Percentiles rank a stretch among this genome's conserved stretches.
Evolutionary conservation across 2,797 vertebrate species (phyloP).

Genomic region (Melanotaenia trifasciata): DNA sequence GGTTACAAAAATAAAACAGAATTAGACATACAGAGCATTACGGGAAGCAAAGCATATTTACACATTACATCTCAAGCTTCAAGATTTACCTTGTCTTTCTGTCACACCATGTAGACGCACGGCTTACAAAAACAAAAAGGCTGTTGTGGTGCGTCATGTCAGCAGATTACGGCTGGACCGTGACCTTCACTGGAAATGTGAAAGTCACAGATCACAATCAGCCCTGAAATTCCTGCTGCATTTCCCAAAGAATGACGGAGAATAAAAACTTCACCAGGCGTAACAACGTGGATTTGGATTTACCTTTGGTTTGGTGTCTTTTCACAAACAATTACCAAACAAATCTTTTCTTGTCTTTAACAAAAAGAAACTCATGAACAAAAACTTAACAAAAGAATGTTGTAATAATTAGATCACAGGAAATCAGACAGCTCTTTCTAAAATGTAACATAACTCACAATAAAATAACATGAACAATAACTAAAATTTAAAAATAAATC

Average conservation of each 20-base stretch:
- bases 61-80: constrained; percentile 39
- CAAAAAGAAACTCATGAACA: too few species aligned
- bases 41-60: constrained; percentile 67
- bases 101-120: constrained; percentile 13
- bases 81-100: constrained; percentile 24
- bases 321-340: neutral
- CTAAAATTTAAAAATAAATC: constrained; percentile 35
- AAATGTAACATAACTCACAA: constrained; percentile 34
- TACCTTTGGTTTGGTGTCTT: neutral
- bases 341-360: neutral
- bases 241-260: neutral
- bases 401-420: constrained; percentile 13
- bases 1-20: constrained; percentile 63
- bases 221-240: too few species aligned
- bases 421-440: constrained; percentile 16
- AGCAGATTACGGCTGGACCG: neutral
- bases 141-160: too few species aligned
- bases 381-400: neutral
- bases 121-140: neutral
- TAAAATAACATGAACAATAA: constrained; percentile 36
- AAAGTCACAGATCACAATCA: neutral
- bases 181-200: neutral
- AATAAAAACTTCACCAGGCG: neutral
- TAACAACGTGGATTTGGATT: neutral
- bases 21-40: constrained; percentile 50